Evolutionary conservation across 92 coral and sea anemone species (phyloP).

Genomic region (Porites rus): DNA sequence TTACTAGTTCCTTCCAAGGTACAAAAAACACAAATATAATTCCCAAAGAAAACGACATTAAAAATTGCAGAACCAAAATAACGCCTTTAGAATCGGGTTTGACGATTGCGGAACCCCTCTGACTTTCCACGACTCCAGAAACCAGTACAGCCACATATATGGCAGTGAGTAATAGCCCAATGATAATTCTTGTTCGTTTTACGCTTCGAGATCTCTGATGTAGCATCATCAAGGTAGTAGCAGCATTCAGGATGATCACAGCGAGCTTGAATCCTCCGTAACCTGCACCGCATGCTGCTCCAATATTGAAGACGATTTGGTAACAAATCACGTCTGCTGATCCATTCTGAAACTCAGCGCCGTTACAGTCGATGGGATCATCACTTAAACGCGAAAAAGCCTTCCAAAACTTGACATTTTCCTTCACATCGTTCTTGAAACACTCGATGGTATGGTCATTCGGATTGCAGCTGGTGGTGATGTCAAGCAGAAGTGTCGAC

Average conservation of each 20-base stretch:
- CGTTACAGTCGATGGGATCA: slow-evolving; percentile 44
- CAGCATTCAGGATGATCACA: slow-evolving; percentile 24
- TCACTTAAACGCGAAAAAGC: slow-evolving; percentile 30
- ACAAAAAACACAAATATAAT: slow-evolving; percentile 30
- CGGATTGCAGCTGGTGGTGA: slow-evolving; percentile 13
- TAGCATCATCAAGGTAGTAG: slow-evolving; percentile 29
- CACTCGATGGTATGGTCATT: slow-evolving; percentile 35
- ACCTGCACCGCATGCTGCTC: slow-evolving; percentile 37
- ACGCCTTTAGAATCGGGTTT: slow-evolving; percentile 7
- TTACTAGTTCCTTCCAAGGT: slow-evolving; percentile 35
- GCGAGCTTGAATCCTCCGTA: slow-evolving; percentile 33
- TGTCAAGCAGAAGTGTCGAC: slow-evolving; percentile 21
- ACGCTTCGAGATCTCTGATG: slow-evolving; percentile 18
- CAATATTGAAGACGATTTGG: slow-evolving; percentile 42
- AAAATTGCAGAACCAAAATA: slow-evolving; percentile 10
- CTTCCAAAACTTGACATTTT: slow-evolving; percentile 43
- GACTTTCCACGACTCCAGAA: slow-evolving; percentile 25
- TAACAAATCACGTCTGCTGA: slow-evolving; percentile 40
- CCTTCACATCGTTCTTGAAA: slow-evolving; percentile 26
- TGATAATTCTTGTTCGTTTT: slow-evolving; percentile 18
- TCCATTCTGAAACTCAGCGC: slow-evolving; percentile 30
- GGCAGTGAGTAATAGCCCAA: slow-evolving; percentile 1
- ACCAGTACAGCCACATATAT: slow-evolving; percentile 14
- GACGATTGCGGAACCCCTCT: slow-evolving; percentile 17
- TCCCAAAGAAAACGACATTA: slow-evolving; percentile 3